A percentile compares a stretch with the other conserved stretches of the same genome.
These are phyloP conservation scores for Drosophila lacicola DNA, from an alignment of 2,888 invertebrate genomes.

Conservation along the genomic window DNA sequence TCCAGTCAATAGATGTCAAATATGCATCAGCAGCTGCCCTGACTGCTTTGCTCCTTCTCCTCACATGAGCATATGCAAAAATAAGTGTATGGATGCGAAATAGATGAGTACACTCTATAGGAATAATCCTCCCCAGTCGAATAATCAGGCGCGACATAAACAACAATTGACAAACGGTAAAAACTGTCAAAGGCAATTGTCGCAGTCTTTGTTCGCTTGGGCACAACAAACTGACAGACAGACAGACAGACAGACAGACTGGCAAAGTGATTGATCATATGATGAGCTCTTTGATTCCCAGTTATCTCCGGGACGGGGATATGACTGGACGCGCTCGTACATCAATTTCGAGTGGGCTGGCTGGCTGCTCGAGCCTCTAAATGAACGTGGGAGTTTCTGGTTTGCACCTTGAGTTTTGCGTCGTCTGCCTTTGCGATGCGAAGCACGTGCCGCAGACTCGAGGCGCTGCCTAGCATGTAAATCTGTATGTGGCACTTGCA, in stretches of 20 bases:
- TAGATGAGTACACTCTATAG: slow-evolving; percentile 23
- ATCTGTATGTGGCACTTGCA: slow-evolving; percentile 62
- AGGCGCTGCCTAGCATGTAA: slow-evolving; percentile 60
- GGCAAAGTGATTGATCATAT: slow-evolving; percentile 66
- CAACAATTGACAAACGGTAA: slow-evolving; percentile 72
- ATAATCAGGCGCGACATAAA: slow-evolving; percentile 54
- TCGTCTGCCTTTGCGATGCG: slow-evolving; percentile 32
- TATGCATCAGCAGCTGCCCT: slow-evolving; percentile 49
- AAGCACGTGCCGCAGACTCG: slow-evolving; percentile 64
- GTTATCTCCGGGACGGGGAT: slow-evolving; percentile 8
- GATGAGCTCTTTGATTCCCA: slow-evolving; percentile 45
- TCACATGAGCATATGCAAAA: slow-evolving; percentile 74
- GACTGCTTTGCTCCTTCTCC: neutral
- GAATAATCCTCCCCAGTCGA: slow-evolving; percentile 32
- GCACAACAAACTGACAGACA: slow-evolving; percentile 62
- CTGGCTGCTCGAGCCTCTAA: slow-evolving; percentile 28
- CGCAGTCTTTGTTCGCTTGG: slow-evolving; percentile 55
- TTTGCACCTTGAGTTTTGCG: slow-evolving; percentile 67
- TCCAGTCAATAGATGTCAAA: slow-evolving; percentile 20
- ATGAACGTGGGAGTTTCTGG: slow-evolving; percentile 78
- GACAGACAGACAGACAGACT: slow-evolving; percentile 16
- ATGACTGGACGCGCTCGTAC: slow-evolving; percentile 21
- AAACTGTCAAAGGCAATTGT: slow-evolving; percentile 80
- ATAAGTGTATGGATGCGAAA: slow-evolving; percentile 10
- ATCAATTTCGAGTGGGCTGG: slow-evolving; percentile 64